Evolutionary conservation across 2,797 vertebrate species (phyloP), one percentile per base, ranked within the genome.

Genomic region (Cheirogaleus major): DNA sequence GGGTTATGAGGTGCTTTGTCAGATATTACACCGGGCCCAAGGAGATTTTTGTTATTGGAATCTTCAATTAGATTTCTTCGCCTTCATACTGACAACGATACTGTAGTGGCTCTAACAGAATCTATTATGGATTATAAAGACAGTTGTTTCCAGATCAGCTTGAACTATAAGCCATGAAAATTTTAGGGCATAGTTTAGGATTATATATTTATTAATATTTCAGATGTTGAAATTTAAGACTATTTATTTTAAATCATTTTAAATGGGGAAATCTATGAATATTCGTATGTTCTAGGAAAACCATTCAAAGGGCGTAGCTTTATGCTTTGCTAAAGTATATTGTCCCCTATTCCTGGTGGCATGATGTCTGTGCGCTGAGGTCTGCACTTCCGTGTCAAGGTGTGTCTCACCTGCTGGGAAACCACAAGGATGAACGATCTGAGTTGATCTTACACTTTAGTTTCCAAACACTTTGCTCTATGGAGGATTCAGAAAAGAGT

Each of bases 51-150:
- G 4, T 38, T 95, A n/a, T 1, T 83, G 20, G 3, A 1, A 30
- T 90, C 90, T 97, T 17, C 94, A 78, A 81, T 97, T 70, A 69
- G n/a, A 75, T 92, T 72, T 84, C 69, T 90, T 84, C 30, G 30
- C 10, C 45, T 52, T 67, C 18, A 27, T 7, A 20, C 38, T 61
- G 43, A 30, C 48, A 81, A 92, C 48, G 11, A 70, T 1, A 4
- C 38, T 89, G 18, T 55, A 30, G 65, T 65, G 32, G 15, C 8
- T 38, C 22, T 90, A 43, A 25, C 61, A 9, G 35, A 57, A 57
- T 45, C 63, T n/a, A 3, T 65, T 43, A n/a, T 32, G 59, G n/a
- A 55, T 35, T 30, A 43, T 41, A 84, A 5, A 67, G 75, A 72
- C 35, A 57, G 10, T 88, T 93, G 45, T 83, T 93, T 41, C 67